These are phyloP conservation scores for Hypocryptadius cinnamomeus DNA, from an alignment of 2,113 vertebrate genomes.

Conservation along the genomic window DNA sequence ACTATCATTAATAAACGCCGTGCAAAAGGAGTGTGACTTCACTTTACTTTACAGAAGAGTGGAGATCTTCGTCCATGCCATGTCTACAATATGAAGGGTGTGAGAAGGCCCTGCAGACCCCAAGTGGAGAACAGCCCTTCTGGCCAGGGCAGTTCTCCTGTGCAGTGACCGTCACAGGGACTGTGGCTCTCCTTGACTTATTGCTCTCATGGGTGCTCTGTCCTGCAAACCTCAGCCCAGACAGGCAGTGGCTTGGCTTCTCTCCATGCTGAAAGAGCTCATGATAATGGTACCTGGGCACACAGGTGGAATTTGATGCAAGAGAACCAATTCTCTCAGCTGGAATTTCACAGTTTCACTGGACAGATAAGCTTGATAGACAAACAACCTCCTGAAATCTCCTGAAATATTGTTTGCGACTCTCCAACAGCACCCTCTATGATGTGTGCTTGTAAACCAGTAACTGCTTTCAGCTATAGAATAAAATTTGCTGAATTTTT, in stretches of 20 bases:
- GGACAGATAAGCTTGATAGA: neutral
- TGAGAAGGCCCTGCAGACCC: neutral
- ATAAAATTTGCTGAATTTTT: neutral
- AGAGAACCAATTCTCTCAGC: neutral
- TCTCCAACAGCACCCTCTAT: neutral
- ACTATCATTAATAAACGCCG: neutral
- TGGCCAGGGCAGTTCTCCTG: neutral
- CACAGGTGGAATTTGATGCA: neutral
- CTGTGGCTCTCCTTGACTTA: neutral
- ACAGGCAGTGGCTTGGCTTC: neutral
- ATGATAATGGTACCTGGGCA: neutral
- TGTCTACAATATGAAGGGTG: neutral
- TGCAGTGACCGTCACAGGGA: neutral
- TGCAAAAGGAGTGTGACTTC: neutral
- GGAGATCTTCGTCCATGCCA: neutral
- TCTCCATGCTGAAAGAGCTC: neutral
- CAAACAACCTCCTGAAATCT: neutral
- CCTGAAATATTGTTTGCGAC: neutral
- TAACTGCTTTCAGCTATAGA: neutral
- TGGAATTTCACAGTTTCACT: neutral
- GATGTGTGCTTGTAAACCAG: neutral
- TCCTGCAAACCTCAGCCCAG: neutral
- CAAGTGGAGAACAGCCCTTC: neutral
- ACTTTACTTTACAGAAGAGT: neutral
- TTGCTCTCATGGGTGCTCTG: neutral